Conservation (phyloP, 1,140 invertebrate genomes). For the Aphaenogaster floridana region DNA sequence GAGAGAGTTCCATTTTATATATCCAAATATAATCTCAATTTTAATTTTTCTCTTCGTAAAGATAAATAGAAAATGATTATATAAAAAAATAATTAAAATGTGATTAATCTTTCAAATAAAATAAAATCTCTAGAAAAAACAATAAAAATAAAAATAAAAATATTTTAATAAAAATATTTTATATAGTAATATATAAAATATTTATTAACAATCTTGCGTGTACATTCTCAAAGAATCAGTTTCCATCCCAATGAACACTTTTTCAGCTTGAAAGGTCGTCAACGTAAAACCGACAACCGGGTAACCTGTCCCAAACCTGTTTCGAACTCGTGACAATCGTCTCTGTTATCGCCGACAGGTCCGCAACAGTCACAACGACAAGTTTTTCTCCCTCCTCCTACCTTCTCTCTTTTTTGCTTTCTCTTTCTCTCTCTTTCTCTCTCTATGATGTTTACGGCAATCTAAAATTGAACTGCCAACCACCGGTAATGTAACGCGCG, state of each 20-base stretch:
- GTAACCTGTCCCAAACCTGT: background rate
- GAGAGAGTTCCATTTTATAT: background rate
- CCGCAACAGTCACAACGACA: background rate
- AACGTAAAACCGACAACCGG: background rate
- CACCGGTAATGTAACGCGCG: constrained; percentile 5
- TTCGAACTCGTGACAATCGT: constrained; percentile 8
- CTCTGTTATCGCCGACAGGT: background rate
- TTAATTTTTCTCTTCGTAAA: background rate
- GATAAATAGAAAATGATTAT: constrained; percentile 11
- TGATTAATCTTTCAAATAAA: background rate
- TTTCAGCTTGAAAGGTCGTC: background rate
- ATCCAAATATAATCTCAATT: background rate
- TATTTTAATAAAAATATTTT: background rate
- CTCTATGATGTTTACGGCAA: constrained; percentile 14
- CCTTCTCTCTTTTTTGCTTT: background rate
- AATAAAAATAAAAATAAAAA: background rate
- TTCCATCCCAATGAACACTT: background rate
- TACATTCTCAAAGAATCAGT: constrained; percentile 14
- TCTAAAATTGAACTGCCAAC: constrained; percentile 59
- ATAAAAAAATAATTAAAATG: background rate
- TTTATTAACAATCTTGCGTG: constrained; percentile 2
- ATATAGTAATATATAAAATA: background rate
- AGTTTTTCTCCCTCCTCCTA: background rate
- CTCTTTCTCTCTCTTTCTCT: background rate
- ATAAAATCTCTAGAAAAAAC: background rate